These are phyloP conservation scores for Lasioglossum morio DNA, from an alignment of 2,888 invertebrate genomes.

Conservation along the genomic window DNA sequence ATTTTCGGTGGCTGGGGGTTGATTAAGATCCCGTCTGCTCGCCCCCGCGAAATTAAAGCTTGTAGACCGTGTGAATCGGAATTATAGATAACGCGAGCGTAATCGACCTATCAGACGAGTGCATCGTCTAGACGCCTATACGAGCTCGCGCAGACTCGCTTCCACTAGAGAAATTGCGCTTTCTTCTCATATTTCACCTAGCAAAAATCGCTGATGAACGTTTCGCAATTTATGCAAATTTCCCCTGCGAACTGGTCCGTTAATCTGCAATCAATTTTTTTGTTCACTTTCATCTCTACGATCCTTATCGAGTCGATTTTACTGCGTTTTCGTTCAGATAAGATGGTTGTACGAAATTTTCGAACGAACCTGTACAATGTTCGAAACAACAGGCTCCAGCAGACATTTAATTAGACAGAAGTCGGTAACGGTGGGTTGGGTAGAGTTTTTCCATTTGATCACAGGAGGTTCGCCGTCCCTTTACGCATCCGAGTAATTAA, in stretches of 20 bases:
- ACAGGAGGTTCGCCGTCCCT: background rate
- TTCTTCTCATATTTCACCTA: background rate
- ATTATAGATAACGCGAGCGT: conserved; percentile 44
- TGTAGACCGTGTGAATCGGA: conserved; percentile 44
- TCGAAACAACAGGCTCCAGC: background rate
- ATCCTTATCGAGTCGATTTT: background rate
- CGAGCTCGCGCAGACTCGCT: background rate
- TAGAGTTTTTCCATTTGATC: background rate
- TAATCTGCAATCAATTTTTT: background rate
- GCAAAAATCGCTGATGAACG: background rate
- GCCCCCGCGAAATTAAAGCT: conserved; percentile 52
- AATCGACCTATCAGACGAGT: conserved; percentile 34
- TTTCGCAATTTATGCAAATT: background rate
- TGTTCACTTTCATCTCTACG: background rate
- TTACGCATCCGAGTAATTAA: background rate
- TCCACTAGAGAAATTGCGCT: background rate
- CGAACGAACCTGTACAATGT: background rate
- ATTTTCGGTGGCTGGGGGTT: conserved; percentile 54
- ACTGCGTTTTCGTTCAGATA: background rate
- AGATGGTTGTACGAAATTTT: background rate
- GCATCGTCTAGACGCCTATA: conserved; percentile 13
- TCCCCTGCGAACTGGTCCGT: background rate
- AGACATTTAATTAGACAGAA: background rate
- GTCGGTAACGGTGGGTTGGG: background rate
- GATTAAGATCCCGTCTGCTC: conserved; percentile 49